Percentiles rank a stretch among this genome's conserved stretches.
phyloP scores from a whole-genome alignment of 2,888 invertebrate genomes.

The Liodrosophila aerea region DNA sequence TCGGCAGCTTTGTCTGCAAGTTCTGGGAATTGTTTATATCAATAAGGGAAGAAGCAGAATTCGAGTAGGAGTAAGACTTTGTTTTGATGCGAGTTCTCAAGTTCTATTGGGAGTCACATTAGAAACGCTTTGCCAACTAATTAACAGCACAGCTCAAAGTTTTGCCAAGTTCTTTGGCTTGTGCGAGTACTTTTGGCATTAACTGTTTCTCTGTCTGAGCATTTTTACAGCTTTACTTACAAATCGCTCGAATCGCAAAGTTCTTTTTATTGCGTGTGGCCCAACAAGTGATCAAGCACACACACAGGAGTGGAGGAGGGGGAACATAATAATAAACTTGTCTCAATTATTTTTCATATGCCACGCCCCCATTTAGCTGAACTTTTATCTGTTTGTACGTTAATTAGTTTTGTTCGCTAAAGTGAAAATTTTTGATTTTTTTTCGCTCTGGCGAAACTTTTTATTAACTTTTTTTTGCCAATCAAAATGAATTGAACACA shows the following conservation, averaged over 20 bases:
- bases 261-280: conserved; percentile 64
- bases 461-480: conserved; percentile 66
- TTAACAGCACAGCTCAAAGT: conserved; percentile 61
- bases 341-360: conserved; percentile 78
- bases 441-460: conserved; percentile 49
- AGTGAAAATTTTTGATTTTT: conserved; percentile 79
- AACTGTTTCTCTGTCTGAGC: conserved; percentile 73
- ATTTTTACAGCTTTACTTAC: conserved; percentile 74
- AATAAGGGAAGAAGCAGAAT: conserved; percentile 31
- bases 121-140: conserved; percentile 63
- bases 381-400: conserved; percentile 79
- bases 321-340: conserved; percentile 72
- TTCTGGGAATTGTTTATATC: conserved; percentile 64
- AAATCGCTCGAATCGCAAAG: conserved; percentile 56
- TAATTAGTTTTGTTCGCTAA: conserved; percentile 80
- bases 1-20: conserved; percentile 27
- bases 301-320: not conserved
- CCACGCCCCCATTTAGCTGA: conserved; percentile 46
- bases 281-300: conserved; percentile 55
- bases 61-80: conserved; percentile 16
- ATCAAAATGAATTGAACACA: conserved; percentile 79
- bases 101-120: conserved; percentile 46
- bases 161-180: conserved; percentile 35
- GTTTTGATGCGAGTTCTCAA: conserved; percentile 54
- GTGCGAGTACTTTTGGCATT: conserved; percentile 27